Conservation (phyloP, 2,797 vertebrate genomes). For the Labeo calbasu region DNA sequence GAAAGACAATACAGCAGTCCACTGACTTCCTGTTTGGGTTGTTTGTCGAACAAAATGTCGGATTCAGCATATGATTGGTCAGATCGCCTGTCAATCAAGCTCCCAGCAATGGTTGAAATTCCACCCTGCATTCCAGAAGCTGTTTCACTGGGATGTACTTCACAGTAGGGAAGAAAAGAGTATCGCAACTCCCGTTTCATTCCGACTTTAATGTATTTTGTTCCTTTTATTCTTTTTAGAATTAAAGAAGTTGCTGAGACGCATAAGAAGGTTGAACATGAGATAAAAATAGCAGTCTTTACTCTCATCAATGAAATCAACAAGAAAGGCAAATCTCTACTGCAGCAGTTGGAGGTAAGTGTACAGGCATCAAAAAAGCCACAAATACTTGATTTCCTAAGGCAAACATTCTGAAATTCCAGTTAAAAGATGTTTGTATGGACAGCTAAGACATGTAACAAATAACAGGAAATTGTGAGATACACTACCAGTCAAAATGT, state of each 20-base stretch:
- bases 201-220: neutral
- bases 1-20: too few relatives aligned
- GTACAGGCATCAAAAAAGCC: neutral
- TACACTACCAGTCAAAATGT: too few relatives aligned
- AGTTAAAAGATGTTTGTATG: neutral
- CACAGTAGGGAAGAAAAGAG: too few relatives aligned
- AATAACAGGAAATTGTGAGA: neutral
- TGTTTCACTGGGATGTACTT: too few relatives aligned
- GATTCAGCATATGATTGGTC: too few relatives aligned
- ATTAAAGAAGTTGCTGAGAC: slow-evolving; percentile 97
- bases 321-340: slow-evolving; percentile 97
- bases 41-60: too few relatives aligned
- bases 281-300: slow-evolving; percentile 99
- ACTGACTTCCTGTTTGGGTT: too few relatives aligned
- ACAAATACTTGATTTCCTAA: neutral
- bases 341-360: slow-evolving; percentile 96
- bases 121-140: too few relatives aligned
- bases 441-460: neutral
- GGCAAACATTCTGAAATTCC: neutral
- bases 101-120: too few relatives aligned
- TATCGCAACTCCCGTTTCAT: too few relatives aligned
- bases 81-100: too few relatives aligned
- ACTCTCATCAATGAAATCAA: slow-evolving; percentile 99
- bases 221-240: slow-evolving; percentile 70
- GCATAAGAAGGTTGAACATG: slow-evolving; percentile 96